These are phyloP conservation scores for Mormyrus lacerda DNA, from an alignment of 2,113 vertebrate species.

Conservation along the genomic window DNA sequence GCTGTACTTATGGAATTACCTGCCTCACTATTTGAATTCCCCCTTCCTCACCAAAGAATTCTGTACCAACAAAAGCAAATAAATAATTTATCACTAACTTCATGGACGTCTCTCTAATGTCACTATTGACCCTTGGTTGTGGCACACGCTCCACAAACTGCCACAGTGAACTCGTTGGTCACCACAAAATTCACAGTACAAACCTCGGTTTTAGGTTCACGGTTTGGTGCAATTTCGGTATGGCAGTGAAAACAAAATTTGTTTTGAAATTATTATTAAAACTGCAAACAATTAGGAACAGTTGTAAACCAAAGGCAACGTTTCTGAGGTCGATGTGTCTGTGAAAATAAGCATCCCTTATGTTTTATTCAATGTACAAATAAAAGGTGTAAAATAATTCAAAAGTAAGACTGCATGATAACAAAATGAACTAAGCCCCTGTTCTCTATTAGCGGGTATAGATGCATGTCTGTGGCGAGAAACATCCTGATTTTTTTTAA, in stretches of 20 bases:
- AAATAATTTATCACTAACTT: conserved; percentile 57
- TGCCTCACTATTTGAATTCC: conserved; percentile 24
- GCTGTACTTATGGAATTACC: not conserved
- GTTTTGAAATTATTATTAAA: too few relatives aligned
- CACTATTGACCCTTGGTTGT: not conserved
- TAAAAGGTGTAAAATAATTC: not conserved
- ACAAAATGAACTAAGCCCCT: not conserved
- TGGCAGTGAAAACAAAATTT: too few relatives aligned
- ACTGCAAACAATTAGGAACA: not conserved
- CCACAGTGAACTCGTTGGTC: not conserved
- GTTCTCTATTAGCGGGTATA: not conserved
- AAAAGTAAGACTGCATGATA: not conserved
- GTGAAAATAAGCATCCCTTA: too few relatives aligned
- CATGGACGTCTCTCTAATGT: not conserved
- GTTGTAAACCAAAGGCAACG: not conserved
- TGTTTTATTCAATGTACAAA: not conserved
- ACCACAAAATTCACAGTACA: not conserved
- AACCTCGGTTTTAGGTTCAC: too few relatives aligned
- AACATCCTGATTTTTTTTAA: not conserved
- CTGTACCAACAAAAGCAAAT: conserved; percentile 42
- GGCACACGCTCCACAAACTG: not conserved
- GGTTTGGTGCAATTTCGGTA: too few relatives aligned
- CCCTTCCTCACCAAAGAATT: conserved; percentile 62
- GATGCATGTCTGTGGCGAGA: not conserved
- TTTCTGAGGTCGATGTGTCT: not conserved